phyloP scores from a whole-genome alignment of 92 coral and sea anemone species.

The Porites evermanni region DNA sequence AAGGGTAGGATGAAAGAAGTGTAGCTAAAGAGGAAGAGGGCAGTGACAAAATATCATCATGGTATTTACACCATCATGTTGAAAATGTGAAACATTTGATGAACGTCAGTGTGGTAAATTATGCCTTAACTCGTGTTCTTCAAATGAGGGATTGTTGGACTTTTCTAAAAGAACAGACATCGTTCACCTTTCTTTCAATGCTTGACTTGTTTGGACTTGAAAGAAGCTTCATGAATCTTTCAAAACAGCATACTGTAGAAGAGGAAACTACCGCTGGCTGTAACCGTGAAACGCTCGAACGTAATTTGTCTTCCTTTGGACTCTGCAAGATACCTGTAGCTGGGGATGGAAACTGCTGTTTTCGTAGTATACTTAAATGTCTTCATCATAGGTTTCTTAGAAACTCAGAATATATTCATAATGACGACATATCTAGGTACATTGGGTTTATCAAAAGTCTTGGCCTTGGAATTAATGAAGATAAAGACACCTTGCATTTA shows the following conservation, averaged over 20 bases:
- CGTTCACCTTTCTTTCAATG: conserved; percentile 1
- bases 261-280: conserved; percentile 22
- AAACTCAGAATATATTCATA: background rate
- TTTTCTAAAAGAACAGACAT: conserved; percentile 8
- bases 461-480: conserved; percentile 46
- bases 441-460: conserved; percentile 6
- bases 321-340: conserved; percentile 16
- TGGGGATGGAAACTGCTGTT: conserved; percentile 48
- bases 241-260: background rate
- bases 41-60: background rate
- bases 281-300: conserved; percentile 14
- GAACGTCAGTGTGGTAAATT: background rate
- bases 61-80: conserved; percentile 15
- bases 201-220: conserved; percentile 47
- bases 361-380: conserved; percentile 20
- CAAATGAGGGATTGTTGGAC: conserved; percentile 23
- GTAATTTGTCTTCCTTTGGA: conserved; percentile 39
- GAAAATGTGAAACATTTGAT: conserved; percentile 18
- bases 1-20: background rate
- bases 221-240: conserved; percentile 5
- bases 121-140: conserved; percentile 18
- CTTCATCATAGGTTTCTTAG: background rate
- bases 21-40: background rate
- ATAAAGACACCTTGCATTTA: conserved; percentile 36
- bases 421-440: conserved; percentile 2